Base-by-base conservation (phyloP, 2,888 invertebrate genomes). In the Lathronympha strigana region DNA sequence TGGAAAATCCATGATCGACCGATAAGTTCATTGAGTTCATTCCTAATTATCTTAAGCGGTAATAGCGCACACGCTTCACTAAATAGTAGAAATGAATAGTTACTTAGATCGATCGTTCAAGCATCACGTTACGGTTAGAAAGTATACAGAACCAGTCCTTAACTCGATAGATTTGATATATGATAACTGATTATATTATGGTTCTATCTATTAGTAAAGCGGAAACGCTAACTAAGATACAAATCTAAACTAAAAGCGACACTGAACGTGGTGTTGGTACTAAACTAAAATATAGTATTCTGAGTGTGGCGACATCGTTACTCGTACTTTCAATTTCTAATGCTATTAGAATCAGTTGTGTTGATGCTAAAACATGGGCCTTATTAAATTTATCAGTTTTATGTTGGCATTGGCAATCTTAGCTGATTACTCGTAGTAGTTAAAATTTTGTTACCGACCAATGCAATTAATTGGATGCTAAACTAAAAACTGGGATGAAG, bases 281-380 rank as follows among this genome's bases (percentile, higher is more conserved):
- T 6, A n/a, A n/a, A n/a, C n/a, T n/a, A n/a, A n/a, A n/a, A 25
- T 28, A 25, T 17, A 23, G 31, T 43, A 28, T 40, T 38, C 15
- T 11, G 25, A n/a, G n/a, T 1, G 19, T 43, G 50, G 31, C 17
- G 17, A 50, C 28, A 50, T 50, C 50, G 17, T 17, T 21, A 19
- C n/a, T n/a, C n/a, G n/a, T n/a, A n/a, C 51, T 51, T 51, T 51
- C 51, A 21, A 51, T 51, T 51, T 49, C 33, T n/a, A 51, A 51
- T 17, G 21, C 33, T n/a, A 51, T 31, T 50, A 28, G 28, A 50
- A 50, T 28, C 28, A 15, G 15, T 15, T 5, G 1, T 38, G 15
- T 38, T 15, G 38, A n/a, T 33, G 33, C 13, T 11, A 33, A 33
- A 33, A 11, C 33, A 33, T n/a, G 11, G 3, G 36, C 11, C 17